Conservation (phyloP, 1,140 invertebrate species). For the Zaprionus vittiger region DNA sequence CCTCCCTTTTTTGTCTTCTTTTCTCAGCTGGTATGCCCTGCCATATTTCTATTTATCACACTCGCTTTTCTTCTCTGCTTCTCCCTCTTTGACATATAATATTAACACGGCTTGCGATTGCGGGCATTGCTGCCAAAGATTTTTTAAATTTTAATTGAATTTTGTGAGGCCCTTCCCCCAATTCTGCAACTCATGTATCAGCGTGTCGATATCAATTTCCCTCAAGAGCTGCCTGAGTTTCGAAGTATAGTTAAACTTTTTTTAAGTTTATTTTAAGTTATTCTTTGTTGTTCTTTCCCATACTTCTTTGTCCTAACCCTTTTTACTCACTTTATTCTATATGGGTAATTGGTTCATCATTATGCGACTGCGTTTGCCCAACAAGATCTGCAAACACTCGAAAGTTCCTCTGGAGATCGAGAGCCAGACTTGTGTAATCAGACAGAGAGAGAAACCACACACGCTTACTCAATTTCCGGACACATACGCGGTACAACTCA, state of each 20-base stretch:
- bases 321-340: neutral
- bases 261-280: neutral
- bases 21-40: neutral
- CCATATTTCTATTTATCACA: conserved; percentile 32
- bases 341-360: conserved; percentile 35
- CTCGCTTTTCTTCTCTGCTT: conserved; percentile 9
- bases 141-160: conserved; percentile 72
- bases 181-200: conserved; percentile 7
- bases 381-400: conserved; percentile 33
- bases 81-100: conserved; percentile 59
- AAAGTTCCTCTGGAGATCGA: conserved; percentile 21
- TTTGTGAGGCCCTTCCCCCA: conserved; percentile 27
- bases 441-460: conserved; percentile 13
- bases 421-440: conserved; percentile 58
- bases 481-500: conserved; percentile 16
- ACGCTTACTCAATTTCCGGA: neutral
- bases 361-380: neutral
- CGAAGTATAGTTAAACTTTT: neutral
- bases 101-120: conserved; percentile 71
- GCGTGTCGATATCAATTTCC: conserved; percentile 13
- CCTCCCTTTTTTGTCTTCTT: neutral
- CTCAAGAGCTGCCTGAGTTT: neutral
- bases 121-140: conserved; percentile 50
- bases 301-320: conserved; percentile 4
- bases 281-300: neutral